A percentile compares a stretch with the other conserved stretches of the same genome.
Evolutionary conservation across 2,888 invertebrate genomes (phyloP).

Genomic region (Cynaeus angustus): DNA sequence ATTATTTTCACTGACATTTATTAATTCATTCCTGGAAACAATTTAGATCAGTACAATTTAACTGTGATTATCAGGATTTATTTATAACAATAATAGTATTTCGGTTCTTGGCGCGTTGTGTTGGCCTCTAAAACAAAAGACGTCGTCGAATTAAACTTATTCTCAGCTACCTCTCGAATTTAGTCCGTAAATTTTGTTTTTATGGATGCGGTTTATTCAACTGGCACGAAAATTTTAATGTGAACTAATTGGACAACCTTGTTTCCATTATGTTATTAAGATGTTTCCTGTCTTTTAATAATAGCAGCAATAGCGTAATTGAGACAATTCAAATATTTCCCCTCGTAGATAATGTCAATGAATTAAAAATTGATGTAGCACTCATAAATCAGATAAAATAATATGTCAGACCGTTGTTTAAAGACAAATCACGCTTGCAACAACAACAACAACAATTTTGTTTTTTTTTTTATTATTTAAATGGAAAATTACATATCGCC

Average conservation of each 20-base stretch:
- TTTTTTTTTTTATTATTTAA: too few relatives aligned
- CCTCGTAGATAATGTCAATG: conserved; percentile 6
- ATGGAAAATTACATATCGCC: too few relatives aligned
- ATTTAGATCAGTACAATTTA: too few relatives aligned
- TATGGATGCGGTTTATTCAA: not conserved
- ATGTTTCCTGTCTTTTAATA: conserved; percentile 29
- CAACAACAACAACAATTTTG: too few relatives aligned
- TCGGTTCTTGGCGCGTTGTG: not conserved
- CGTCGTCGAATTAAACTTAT: not conserved
- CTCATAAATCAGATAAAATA: conserved; percentile 14
- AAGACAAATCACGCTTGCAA: too few relatives aligned
- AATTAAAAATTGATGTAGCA: not conserved
- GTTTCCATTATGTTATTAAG: conserved; percentile 34
- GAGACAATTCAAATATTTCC: conserved; percentile 3
- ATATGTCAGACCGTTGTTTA: too few relatives aligned
- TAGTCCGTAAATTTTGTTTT: too few relatives aligned
- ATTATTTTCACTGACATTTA: too few relatives aligned
- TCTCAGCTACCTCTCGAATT: not conserved
- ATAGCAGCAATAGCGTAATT: conserved; percentile 15
- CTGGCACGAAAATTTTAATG: conserved; percentile 1
- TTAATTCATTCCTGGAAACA: too few relatives aligned
- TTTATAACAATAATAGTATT: not conserved
- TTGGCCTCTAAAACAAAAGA: not conserved
- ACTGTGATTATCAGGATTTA: not conserved
- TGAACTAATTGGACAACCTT: conserved; percentile 9